Evolutionary conservation across 1,140 invertebrate species (phyloP).

Genomic region (Calycopis cecrops): DNA sequence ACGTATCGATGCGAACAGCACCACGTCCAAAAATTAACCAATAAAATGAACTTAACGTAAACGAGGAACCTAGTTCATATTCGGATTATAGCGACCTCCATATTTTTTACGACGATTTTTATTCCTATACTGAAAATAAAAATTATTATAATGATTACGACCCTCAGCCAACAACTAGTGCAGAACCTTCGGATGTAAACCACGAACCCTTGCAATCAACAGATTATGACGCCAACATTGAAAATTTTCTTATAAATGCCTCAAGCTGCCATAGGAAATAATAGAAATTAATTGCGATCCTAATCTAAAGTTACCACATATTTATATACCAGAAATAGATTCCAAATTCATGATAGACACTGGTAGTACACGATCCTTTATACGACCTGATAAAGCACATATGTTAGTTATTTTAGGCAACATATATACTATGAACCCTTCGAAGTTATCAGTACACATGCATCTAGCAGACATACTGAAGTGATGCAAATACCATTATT

Average conservation of each 20-base stretch:
- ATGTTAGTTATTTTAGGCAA: slow-evolving; percentile 19
- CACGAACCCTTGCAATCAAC: background rate
- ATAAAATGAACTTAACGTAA: too few relatives aligned
- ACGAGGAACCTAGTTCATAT: background rate
- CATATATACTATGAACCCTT: slow-evolving; percentile 25
- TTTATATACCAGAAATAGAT: too few relatives aligned
- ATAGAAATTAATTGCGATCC: slow-evolving; percentile 26
- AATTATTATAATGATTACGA: too few relatives aligned
- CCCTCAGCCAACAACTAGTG: too few relatives aligned
- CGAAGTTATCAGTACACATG: slow-evolving; percentile 30
- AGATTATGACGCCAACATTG: background rate
- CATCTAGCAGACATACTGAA: slow-evolving; percentile 24
- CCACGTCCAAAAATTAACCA: too few relatives aligned
- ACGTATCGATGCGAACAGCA: too few relatives aligned
- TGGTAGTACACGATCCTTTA: slow-evolving; percentile 26
- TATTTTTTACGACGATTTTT: too few relatives aligned
- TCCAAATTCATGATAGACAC: too few relatives aligned
- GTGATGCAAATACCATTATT: slow-evolving; percentile 21
- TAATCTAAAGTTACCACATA: too few relatives aligned
- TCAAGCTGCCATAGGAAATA: slow-evolving; percentile 16
- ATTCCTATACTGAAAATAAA: too few relatives aligned
- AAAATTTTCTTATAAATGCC: slow-evolving; percentile 26
- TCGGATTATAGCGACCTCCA: background rate
- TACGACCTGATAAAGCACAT: slow-evolving; percentile 23
- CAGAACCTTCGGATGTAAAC: background rate